phyloP scores from a whole-genome alignment of 2,113 vertebrate genomes.

The Indri indri region DNA sequence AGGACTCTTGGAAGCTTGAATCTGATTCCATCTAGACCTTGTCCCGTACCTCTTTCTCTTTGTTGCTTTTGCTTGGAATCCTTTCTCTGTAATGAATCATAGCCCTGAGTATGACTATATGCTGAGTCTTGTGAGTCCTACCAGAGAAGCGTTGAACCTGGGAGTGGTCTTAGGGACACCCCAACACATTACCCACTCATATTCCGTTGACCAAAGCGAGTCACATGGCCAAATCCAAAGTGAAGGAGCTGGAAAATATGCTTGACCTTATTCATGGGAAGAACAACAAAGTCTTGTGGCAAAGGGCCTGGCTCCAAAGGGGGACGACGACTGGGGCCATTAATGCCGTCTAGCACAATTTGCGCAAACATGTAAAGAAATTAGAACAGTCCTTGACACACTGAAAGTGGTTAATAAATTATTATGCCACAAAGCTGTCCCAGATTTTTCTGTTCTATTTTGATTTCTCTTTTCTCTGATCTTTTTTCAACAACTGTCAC shows the following conservation, averaged over 20 bases:
- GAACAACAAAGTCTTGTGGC: neutral
- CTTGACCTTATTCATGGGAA: neutral
- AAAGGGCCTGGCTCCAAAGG: neutral
- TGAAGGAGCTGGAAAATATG: neutral
- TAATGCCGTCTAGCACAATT: neutral
- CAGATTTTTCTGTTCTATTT: neutral
- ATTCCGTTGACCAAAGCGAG: neutral
- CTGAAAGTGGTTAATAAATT: neutral
- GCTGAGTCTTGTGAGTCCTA: no score
- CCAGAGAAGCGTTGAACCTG: no score
- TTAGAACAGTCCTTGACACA: neutral
- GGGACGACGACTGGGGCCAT: neutral
- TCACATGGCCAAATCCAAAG: neutral
- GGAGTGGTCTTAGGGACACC: neutral
- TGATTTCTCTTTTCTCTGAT: neutral
- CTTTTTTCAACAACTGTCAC: neutral
- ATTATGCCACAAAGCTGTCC: neutral
- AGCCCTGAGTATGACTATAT: neutral
- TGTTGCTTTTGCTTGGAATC: neutral
- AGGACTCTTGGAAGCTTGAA: neutral
- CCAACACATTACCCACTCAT: neutral
- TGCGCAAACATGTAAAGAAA: neutral
- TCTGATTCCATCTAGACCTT: neutral
- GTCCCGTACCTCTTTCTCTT: neutral
- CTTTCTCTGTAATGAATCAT: neutral